Evolutionary conservation across 2,797 vertebrate species (phyloP), one percentile per base, ranked within the genome.

Genomic region (Siniperca undulata): DNA sequence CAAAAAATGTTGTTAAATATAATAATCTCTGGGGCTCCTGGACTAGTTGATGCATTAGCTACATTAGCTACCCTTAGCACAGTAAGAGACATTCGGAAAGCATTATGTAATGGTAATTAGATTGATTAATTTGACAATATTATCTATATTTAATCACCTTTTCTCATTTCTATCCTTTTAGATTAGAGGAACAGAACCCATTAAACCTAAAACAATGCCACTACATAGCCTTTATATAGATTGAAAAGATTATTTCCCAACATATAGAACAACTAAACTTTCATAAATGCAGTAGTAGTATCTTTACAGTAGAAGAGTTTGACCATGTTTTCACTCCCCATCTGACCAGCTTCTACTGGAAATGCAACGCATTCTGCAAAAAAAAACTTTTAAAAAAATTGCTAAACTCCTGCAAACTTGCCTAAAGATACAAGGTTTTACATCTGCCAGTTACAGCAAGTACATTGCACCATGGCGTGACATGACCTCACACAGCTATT

Each of bases 371-470:
- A 52, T 13, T 68, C 36, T 27, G 59, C 27, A 58, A 55, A 65
- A 56, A 46, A 11, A n/a, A 11, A 24, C 30, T 30, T 30, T 30
- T 3, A 27, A 27, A 50, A 38, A 27, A 64, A n/a, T 42, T 20
- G 22, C 27, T 20, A 42, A 76, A 61, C 11, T 50, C 52, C 46
- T 50, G 58, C 34, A 24, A 14, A 70, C 70, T 59, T 60, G 30
- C 61, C 38, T 65, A 22, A 11, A 69, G 24, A 34, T 67, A 59
- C 19, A 16, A 60, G 58, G 58, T 42, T 67, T 76, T 55, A 38
- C 61, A 53, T 82, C 36, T 12, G 42, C 65, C 42, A 65, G 69
- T 58, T 83, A 80, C 84, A 67, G 78, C 78, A 78, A 69, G 65
- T 42, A 58, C 55, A 34, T 67, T 83, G 82, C 82, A 67, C 62